Conservation (phyloP, 2,797 vertebrate species). For the Scarus forsteni region DNA sequence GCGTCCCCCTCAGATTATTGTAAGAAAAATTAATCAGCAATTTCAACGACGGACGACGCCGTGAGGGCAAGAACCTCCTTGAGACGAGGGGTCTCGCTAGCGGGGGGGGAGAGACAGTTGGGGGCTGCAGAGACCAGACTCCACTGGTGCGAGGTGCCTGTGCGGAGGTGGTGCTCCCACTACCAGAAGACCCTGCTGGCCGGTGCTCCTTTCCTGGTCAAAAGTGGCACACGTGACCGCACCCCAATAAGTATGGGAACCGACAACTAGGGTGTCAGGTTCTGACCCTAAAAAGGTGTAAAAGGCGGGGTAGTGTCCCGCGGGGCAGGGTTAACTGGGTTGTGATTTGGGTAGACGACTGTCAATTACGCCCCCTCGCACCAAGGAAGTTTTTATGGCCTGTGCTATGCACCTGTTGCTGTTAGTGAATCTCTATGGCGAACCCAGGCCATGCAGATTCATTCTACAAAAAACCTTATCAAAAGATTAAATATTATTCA, state of each 20-base stretch:
- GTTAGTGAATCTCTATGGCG: slow-evolving; percentile 70
- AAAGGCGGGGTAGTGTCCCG: slow-evolving; percentile 67
- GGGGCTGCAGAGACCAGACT: slow-evolving; percentile 81
- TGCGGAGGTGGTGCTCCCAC: slow-evolving; percentile 84
- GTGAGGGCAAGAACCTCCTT: slow-evolving; percentile 69
- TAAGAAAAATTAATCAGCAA: slow-evolving; percentile 50
- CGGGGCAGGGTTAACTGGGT: slow-evolving; percentile 9
- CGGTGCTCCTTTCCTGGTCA: slow-evolving; percentile 88
- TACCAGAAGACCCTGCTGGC: slow-evolving; percentile 82
- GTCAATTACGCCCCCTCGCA: slow-evolving; percentile 63
- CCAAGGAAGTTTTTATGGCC: slow-evolving; percentile 68
- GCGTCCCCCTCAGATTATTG: slow-evolving; percentile 73
- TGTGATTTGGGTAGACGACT: slow-evolving; percentile 52
- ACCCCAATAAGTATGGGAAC: slow-evolving; percentile 87
- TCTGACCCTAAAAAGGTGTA: slow-evolving; percentile 85
- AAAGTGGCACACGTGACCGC: slow-evolving; percentile 87
- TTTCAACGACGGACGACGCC: slow-evolving; percentile 46
- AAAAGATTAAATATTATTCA: not conserved
- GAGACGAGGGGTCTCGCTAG: slow-evolving; percentile 55
- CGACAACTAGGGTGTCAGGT: slow-evolving; percentile 75
- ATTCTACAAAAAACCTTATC: slow-evolving; percentile 4
- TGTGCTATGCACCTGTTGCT: slow-evolving; percentile 83
- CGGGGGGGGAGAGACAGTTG: slow-evolving; percentile 67
- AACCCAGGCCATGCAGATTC: slow-evolving; percentile 28
- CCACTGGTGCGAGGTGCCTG: slow-evolving; percentile 83